Evolutionary conservation across 1,140 invertebrate species (phyloP).

Genomic region (Drosophila nigrodunni): DNA sequence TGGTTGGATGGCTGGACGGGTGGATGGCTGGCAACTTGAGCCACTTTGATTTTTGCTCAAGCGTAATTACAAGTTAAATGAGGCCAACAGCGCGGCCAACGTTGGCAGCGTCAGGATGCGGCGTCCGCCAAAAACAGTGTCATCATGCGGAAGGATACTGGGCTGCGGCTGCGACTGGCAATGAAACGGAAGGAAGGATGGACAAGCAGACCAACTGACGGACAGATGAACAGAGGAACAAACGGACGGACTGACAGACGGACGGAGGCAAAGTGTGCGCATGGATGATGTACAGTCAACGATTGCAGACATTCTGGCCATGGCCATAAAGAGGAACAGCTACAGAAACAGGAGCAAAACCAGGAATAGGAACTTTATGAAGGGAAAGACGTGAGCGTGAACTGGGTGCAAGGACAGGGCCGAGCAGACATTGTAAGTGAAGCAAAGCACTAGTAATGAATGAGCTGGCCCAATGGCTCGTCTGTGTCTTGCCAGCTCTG

Average conservation of each 20-base stretch:
- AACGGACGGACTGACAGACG: slow-evolving; percentile 21
- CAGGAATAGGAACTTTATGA: neutral
- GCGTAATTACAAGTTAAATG: slow-evolving; percentile 83
- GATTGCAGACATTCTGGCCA: slow-evolving; percentile 59
- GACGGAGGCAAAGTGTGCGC: slow-evolving; percentile 53
- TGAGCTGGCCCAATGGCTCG: slow-evolving; percentile 48
- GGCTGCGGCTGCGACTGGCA: slow-evolving; percentile 64
- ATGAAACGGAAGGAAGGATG: slow-evolving; percentile 79
- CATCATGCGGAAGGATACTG: slow-evolving; percentile 81
- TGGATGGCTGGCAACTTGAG: slow-evolving; percentile 72
- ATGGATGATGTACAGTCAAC: slow-evolving; percentile 74
- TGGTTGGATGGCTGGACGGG: slow-evolving; percentile 33
- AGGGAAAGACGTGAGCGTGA: neutral
- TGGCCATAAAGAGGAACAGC: neutral
- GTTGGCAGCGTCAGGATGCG: slow-evolving; percentile 39
- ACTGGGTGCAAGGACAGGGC: slow-evolving; percentile 28
- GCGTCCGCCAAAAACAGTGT: slow-evolving; percentile 79
- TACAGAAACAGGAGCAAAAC: slow-evolving; percentile 4
- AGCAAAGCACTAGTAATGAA: slow-evolving; percentile 75
- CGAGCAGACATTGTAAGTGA: slow-evolving; percentile 47
- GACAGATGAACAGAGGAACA: slow-evolving; percentile 22
- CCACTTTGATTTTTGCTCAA: slow-evolving; percentile 83
- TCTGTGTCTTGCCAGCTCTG: slow-evolving; percentile 19
- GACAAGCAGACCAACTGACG: slow-evolving; percentile 44
- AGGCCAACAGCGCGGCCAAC: slow-evolving; percentile 71